Evolutionary conservation across 1,140 invertebrate genomes (phyloP).

Genomic region (Camponotus pennsylvanicus): DNA sequence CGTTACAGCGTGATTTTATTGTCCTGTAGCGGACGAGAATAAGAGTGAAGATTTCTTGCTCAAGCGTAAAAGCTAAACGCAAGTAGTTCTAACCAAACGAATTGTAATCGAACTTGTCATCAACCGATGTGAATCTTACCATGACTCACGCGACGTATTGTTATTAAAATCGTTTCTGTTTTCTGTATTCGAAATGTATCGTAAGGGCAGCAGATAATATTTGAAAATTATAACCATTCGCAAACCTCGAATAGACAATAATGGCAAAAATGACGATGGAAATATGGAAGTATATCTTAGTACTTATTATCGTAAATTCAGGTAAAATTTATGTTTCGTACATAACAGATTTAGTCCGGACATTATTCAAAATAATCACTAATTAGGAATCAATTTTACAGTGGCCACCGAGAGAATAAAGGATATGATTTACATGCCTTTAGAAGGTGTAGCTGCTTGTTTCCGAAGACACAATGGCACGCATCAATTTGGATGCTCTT

Average conservation of each 20-base stretch:
- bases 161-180: constrained; percentile 4
- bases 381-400: constrained; percentile 64
- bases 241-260: neutral
- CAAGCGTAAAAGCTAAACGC: neutral
- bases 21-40: too few species aligned
- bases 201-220: constrained; percentile 22
- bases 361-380: neutral
- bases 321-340: constrained; percentile 46
- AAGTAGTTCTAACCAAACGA: neutral
- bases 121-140: neutral
- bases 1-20: too few species aligned
- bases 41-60: neutral
- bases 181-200: constrained; percentile 36
- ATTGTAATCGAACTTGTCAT: neutral
- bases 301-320: constrained; percentile 63
- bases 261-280: constrained; percentile 54
- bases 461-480: constrained; percentile 96
- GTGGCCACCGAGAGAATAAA: constrained; percentile 88
- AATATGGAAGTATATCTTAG: constrained; percentile 59
- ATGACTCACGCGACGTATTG: constrained; percentile 55
- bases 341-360: neutral
- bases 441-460: constrained; percentile 91
- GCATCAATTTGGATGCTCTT: constrained; percentile 96
- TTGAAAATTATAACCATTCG: neutral
- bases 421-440: constrained; percentile 93